Percentiles rank a stretch among this genome's conserved stretches.
Evolutionary conservation across 1,140 invertebrate species (phyloP).

Genomic region (Andricus grossulariae): DNA sequence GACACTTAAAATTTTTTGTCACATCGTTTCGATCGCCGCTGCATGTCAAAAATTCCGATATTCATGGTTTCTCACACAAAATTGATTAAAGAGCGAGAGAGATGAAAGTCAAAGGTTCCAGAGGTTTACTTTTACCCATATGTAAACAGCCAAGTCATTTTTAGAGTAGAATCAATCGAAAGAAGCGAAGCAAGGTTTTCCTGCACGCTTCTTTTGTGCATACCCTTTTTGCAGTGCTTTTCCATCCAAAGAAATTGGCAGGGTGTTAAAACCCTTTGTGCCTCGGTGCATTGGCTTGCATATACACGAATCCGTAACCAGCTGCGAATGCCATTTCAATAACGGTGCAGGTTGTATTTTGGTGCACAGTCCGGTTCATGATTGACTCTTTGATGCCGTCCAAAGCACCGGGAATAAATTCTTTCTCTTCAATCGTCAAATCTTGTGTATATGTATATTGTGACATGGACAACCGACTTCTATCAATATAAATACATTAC

Average conservation of each 20-base stretch:
- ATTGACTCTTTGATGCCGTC: slow-evolving; percentile 40
- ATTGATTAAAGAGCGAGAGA: too few species aligned
- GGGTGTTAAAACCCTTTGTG: slow-evolving; percentile 55
- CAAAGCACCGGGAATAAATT: slow-evolving; percentile 26
- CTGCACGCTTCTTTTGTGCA: background rate
- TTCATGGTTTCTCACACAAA: too few species aligned
- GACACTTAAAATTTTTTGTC: too few species aligned
- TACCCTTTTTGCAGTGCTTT: slow-evolving; percentile 15
- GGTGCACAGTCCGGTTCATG: slow-evolving; percentile 30
- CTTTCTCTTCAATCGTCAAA: slow-evolving; percentile 23
- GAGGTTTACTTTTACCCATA: too few species aligned
- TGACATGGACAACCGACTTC: background rate
- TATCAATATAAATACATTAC: too few species aligned
- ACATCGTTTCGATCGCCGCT: too few species aligned
- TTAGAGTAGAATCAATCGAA: background rate
- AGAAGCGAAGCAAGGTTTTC: background rate
- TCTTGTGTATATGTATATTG: background rate
- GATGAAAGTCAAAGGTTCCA: too few species aligned
- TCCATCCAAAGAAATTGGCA: slow-evolving; percentile 53
- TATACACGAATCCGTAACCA: slow-evolving; percentile 53
- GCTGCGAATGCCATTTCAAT: slow-evolving; percentile 67
- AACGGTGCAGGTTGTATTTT: slow-evolving; percentile 47
- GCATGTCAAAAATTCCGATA: too few species aligned
- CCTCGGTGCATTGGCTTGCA: slow-evolving; percentile 36
- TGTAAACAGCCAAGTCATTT: background rate